Evolutionary conservation across 2,797 vertebrate species (phyloP).

Genomic region (Lepus townsendii): DNA sequence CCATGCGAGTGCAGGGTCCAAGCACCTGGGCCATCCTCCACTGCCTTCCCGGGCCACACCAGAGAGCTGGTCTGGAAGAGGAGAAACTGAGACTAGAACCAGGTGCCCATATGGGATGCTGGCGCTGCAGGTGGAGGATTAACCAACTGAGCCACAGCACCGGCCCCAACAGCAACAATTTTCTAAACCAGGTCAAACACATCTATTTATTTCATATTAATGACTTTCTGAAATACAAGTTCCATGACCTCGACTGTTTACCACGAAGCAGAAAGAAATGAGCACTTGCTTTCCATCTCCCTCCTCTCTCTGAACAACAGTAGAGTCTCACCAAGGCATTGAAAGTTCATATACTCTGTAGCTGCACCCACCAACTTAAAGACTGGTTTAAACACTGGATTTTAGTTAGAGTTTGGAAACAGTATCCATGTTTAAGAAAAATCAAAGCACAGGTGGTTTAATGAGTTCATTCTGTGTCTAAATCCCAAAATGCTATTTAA

Average conservation of each 20-base stretch:
- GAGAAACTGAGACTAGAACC: too few species aligned
- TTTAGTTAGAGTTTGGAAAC: slow-evolving; percentile 79
- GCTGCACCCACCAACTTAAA: slow-evolving; percentile 41
- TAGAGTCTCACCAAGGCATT: slow-evolving; percentile 44
- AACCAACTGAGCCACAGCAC: too few species aligned
- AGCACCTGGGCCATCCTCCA: too few species aligned
- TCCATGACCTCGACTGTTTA: slow-evolving; percentile 40
- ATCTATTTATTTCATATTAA: background rate
- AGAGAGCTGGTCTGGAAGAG: too few species aligned
- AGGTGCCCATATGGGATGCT: too few species aligned
- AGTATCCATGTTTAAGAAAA: slow-evolving; percentile 71
- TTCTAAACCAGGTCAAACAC: background rate
- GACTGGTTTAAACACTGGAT: background rate
- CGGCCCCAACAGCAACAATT: background rate
- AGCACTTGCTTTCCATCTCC: slow-evolving; percentile 4
- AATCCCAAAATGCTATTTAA: slow-evolving; percentile 78
- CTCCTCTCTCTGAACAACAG: background rate
- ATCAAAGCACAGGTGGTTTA: slow-evolving; percentile 82
- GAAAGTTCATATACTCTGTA: slow-evolving; percentile 50
- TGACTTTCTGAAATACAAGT: slow-evolving; percentile 14
- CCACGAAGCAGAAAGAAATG: background rate
- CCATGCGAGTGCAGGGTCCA: too few species aligned
- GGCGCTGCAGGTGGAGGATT: too few species aligned
- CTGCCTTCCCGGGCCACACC: too few species aligned
- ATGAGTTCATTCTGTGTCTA: slow-evolving; percentile 73